These are phyloP conservation scores for Meghimatium bilineatum DNA, from an alignment of 2,888 invertebrate genomes.

Conservation along the genomic window DNA sequence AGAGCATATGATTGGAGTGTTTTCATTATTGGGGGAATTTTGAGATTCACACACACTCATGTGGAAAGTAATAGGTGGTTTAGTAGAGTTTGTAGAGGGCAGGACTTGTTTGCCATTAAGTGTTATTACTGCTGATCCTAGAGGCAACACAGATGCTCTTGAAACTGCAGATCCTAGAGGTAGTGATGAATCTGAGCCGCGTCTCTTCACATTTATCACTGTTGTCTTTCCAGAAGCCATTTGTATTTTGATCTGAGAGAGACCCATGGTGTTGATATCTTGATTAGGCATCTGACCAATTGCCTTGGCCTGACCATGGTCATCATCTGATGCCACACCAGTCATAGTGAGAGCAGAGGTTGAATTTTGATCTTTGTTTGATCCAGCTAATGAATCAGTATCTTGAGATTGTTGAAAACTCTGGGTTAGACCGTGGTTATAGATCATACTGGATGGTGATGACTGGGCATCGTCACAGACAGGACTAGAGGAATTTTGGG, in stretches of 20 bases:
- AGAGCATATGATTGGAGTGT: slow-evolving; percentile 24
- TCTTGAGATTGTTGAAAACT: too few species aligned
- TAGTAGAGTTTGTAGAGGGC: neutral
- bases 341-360: neutral
- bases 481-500: neutral
- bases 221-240: slow-evolving; percentile 39
- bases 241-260: slow-evolving; percentile 34
- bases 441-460: neutral
- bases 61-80: slow-evolving; percentile 10
- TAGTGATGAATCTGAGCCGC: neutral
- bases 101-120: neutral
- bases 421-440: neutral
- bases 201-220: slow-evolving; percentile 37
- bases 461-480: neutral
- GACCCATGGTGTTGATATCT: neutral
- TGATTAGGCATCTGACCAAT: neutral
- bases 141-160: neutral
- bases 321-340: neutral
- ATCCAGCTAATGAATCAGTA: neutral
- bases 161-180: neutral
- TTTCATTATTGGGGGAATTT: neutral
- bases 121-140: slow-evolving; percentile 9
- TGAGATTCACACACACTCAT: slow-evolving; percentile 1
- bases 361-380: neutral
- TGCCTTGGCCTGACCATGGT: neutral